Percentiles rank a stretch among this genome's conserved stretches.
Evolutionary conservation across 1,140 invertebrate species (phyloP).

Genomic region (Heliconius hermathena): DNA sequence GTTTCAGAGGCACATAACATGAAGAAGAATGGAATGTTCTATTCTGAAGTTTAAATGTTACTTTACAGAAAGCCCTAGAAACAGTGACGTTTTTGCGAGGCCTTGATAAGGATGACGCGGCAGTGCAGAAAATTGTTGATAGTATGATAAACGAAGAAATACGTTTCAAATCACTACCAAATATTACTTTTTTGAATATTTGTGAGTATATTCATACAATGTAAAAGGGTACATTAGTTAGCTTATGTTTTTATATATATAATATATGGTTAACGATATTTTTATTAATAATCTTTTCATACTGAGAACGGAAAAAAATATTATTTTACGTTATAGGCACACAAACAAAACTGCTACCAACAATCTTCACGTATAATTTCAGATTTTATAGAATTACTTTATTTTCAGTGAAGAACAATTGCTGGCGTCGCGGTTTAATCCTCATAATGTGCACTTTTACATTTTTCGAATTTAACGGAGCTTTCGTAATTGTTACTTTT

Average conservation of each 20-base stretch:
- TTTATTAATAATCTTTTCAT: too few species aligned
- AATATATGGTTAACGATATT: too few species aligned
- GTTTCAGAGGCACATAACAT: too few species aligned
- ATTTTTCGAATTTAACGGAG: conserved; percentile 43
- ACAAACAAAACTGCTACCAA: too few species aligned
- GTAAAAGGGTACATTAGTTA: too few species aligned
- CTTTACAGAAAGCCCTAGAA: conserved; percentile 44
- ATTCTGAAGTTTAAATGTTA: too few species aligned
- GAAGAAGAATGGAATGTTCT: too few species aligned
- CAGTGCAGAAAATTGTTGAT: conserved; percentile 37
- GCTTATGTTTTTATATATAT: too few species aligned
- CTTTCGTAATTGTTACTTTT: conserved; percentile 44
- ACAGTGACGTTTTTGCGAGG: conserved; percentile 43
- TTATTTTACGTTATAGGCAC: too few species aligned
- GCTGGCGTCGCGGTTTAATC: conserved; percentile 44
- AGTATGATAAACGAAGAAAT: conserved; percentile 43
- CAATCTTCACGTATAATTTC: too few species aligned
- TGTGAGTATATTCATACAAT: not conserved
- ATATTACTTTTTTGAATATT: not conserved
- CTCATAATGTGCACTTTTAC: conserved; percentile 45
- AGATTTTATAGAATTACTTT: too few species aligned
- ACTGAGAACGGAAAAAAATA: too few species aligned
- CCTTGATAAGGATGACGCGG: conserved; percentile 37
- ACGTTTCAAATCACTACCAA: conserved; percentile 28
- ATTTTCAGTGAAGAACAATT: conserved; percentile 42